A percentile compares a stretch with the other conserved stretches of the same genome.
phyloP scores from a whole-genome alignment of 1,140 invertebrate genomes.

The Dryas iulia region DNA sequence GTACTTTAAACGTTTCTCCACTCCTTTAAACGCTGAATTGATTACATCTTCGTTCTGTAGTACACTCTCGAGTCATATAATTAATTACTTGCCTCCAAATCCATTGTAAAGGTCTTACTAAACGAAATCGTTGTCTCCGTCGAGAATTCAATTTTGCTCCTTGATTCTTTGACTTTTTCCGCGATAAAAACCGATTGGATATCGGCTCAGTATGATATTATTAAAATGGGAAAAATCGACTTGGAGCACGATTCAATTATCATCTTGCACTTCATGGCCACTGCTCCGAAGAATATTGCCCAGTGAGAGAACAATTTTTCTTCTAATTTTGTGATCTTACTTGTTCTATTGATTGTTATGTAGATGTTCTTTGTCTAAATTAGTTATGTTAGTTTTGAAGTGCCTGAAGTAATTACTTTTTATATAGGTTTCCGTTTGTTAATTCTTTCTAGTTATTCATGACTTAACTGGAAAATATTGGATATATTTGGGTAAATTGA shows the following conservation, averaged over 20 bases:
- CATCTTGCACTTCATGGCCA: conserved; percentile 25
- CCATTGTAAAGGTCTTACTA: conserved; percentile 19
- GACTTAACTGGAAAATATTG: too few species aligned
- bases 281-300: conserved; percentile 10
- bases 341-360: not conserved
- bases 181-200: conserved; percentile 34
- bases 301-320: not conserved
- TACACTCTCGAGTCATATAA: not conserved
- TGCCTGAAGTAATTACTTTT: too few species aligned
- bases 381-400: too few species aligned
- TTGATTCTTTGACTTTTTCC: conserved; percentile 35
- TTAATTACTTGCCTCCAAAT: conserved; percentile 24
- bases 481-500: too few species aligned
- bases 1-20: not conserved
- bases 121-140: conserved; percentile 31
- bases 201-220: conserved; percentile 37
- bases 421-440: too few species aligned
- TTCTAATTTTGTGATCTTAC: not conserved
- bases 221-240: conserved; percentile 34
- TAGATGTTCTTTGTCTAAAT: too few species aligned
- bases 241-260: conserved; percentile 26
- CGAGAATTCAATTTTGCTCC: conserved; percentile 36
- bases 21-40: not conserved
- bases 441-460: too few species aligned
- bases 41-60: not conserved